phyloP scores from a whole-genome alignment of 2,888 invertebrate species.

The Drosophila diplacantha region DNA sequence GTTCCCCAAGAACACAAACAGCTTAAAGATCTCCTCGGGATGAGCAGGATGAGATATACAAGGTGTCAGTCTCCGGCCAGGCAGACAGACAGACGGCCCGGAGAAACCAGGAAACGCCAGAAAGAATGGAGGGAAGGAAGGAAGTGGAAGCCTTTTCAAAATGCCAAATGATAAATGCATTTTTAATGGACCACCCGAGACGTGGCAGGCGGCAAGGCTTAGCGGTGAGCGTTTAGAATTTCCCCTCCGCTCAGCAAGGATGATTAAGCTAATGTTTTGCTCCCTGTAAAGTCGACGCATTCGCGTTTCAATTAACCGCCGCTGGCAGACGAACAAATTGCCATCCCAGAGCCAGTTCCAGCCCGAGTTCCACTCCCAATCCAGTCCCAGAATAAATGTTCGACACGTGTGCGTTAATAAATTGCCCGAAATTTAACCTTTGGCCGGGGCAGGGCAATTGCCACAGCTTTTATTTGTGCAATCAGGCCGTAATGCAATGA shows the following conservation, averaged over 20 bases:
- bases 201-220: constrained; percentile 27
- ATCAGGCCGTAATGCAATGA: constrained; percentile 60
- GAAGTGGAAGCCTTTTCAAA: constrained; percentile 67
- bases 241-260: constrained; percentile 38
- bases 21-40: constrained; percentile 46
- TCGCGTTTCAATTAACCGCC: constrained; percentile 54
- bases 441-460: constrained; percentile 37
- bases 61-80: constrained; percentile 31
- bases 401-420: constrained; percentile 53
- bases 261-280: constrained; percentile 64
- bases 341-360: background rate
- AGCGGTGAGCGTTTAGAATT: constrained; percentile 22
- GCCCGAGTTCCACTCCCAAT: background rate
- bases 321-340: constrained; percentile 36
- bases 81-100: constrained; percentile 48
- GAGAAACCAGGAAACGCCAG: background rate
- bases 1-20: constrained; percentile 35
- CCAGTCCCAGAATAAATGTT: constrained; percentile 42
- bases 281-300: constrained; percentile 49
- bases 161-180: constrained; percentile 71
- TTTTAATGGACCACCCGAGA: constrained; percentile 61
- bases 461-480: constrained; percentile 54
- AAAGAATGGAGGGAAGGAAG: constrained; percentile 33
- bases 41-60: constrained; percentile 25
- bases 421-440: constrained; percentile 39